Evolutionary conservation across 2,888 invertebrate species (phyloP).

Genomic region (Liopterus haemorrhoidalis): DNA sequence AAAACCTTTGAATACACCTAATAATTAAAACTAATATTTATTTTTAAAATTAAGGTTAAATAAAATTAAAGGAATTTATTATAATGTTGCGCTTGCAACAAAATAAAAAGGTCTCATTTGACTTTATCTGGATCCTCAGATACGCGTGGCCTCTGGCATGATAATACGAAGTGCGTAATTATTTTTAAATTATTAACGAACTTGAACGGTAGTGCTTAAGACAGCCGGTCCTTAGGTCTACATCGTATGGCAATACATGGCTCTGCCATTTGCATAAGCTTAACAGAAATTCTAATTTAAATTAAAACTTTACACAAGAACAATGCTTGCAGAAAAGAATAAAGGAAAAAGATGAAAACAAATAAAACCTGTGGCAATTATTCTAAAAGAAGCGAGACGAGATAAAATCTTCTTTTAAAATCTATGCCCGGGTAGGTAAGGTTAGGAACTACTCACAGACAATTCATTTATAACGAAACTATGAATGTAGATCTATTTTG

Average conservation of each 20-base stretch:
- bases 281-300: slow-evolving; percentile 32
- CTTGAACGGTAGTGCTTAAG: slow-evolving; percentile 9
- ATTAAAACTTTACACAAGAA: slow-evolving; percentile 34
- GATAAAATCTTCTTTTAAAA: neutral
- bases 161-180: too few relatives aligned
- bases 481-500: too few relatives aligned
- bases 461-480: too few relatives aligned
- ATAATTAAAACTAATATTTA: too few relatives aligned
- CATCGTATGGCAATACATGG: slow-evolving; percentile 9
- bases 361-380: slow-evolving; percentile 26
- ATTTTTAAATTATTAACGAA: slow-evolving; percentile 11
- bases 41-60: too few relatives aligned
- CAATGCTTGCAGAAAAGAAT: slow-evolving; percentile 19
- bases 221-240: slow-evolving; percentile 4
- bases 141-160: too few relatives aligned
- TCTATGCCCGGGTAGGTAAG: neutral
- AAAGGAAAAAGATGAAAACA: slow-evolving; percentile 30
- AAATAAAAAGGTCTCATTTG: too few relatives aligned
- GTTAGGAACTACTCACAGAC: neutral
- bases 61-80: too few relatives aligned
- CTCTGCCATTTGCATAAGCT: slow-evolving; percentile 33
- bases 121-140: too few relatives aligned
- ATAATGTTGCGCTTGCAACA: too few relatives aligned
- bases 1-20: too few relatives aligned
- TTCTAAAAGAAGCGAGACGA: slow-evolving; percentile 5